Evolutionary conservation across 2,888 invertebrate species (phyloP), one percentile per base, ranked within the genome.

Genomic region (Protophormia terraenovae): DNA sequence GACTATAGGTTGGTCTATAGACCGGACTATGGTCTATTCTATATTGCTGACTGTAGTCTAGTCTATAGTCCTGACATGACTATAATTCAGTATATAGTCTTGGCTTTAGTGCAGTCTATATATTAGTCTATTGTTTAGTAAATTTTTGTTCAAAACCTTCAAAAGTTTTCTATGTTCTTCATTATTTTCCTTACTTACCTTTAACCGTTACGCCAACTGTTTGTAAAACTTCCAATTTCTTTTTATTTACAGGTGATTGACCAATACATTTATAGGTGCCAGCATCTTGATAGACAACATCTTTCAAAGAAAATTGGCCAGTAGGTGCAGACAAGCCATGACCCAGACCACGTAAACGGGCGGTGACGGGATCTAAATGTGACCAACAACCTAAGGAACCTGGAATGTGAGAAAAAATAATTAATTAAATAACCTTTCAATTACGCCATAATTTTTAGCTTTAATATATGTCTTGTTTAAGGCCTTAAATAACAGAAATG

Each of bases 261-360:
- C 93, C 95, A 58, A 96, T 95, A 92, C 96, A 96, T 87, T 96
- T 94, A 91, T 96, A 96, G 89, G 95, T 95, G 19, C 96, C 96
- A 35, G 95, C 96, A 90, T 96, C 96, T 91, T 96, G 96, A 91
- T 96, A 96, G 82, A 96, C 93, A 79, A 96, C 95, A 88, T 95
- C 95, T 89, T 95, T 95, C 45, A 96, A 92, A 41, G 94, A 94
- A 86, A 96, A 94, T 87, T 95, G 95, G 62, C 95, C 95, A 16
- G 95, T 94, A 79, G 93, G 93, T 83, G 91, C 89, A 19, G 92
- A 91, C 87, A 94, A 93, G 29, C 94, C 94, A 38, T 94, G 94
- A 58, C 94, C 94, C 83, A 94, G 90, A 16, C 94, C 94, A 85
- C 94, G 94, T 76, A 94, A 89, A 55, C 93, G 92, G 41, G 94